Conservation (phyloP, 2,888 invertebrate species). For the Pammene aurita region DNA sequence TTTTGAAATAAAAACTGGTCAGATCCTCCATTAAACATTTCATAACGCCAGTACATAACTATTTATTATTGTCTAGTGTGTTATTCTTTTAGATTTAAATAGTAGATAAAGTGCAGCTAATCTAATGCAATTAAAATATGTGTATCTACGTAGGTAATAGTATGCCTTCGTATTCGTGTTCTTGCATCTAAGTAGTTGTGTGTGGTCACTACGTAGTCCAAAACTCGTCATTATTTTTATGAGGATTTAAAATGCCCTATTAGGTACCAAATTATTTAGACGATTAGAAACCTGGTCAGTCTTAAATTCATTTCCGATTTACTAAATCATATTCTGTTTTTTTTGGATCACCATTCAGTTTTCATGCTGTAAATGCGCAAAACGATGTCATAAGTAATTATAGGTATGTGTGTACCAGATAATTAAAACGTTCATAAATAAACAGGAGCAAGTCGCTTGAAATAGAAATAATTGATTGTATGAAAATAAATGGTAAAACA, state of each 20-base stretch:
- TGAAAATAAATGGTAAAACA: conserved; percentile 34
- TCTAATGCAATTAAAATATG: background rate
- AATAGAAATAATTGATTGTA: conserved; percentile 23
- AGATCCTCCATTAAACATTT: too few species aligned
- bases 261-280: too few species aligned
- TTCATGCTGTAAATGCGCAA: background rate
- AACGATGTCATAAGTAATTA: background rate
- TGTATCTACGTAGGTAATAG: too few species aligned
- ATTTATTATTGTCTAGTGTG: background rate
- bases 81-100: background rate
- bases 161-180: too few species aligned
- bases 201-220: too few species aligned
- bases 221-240: too few species aligned
- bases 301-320: too few species aligned
- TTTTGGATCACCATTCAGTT: background rate
- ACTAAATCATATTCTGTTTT: background rate
- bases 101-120: background rate
- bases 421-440: conserved; percentile 28
- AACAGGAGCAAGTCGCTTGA: conserved; percentile 22
- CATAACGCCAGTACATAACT: too few species aligned
- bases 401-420: background rate
- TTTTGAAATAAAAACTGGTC: conserved; percentile 2
- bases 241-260: too few species aligned
- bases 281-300: too few species aligned
- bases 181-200: too few species aligned